Evolutionary conservation across 2,113 vertebrate species (phyloP), one percentile per base, ranked within the genome.

Genomic region (Vombatus ursinus): DNA sequence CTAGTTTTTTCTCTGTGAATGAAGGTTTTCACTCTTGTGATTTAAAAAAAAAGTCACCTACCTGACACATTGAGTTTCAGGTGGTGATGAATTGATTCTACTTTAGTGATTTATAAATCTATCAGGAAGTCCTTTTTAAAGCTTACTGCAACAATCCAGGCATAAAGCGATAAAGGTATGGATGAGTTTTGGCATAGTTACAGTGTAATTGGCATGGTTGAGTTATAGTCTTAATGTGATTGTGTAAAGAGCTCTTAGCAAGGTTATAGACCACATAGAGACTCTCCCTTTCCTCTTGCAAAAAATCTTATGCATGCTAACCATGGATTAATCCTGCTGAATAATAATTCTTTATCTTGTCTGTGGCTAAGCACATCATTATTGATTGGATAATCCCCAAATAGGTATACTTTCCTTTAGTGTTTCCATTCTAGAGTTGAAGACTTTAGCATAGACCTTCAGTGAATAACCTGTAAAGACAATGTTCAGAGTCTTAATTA

Each of bases 151-250:
- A 19, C 51, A 96, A 90, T 92, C 90, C 49, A 96, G 50, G 97
- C 23, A 92, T 92, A 9, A 96, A 19, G 49, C 96, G 1, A 92
- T 57, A 96, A 97, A 95, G 3, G 44, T n/a, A 93, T 54, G 26
- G 68, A 95, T 91, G 6, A 95, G 26, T 91, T 92, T 94, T 96
- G 91, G 48, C 0, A 96, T 92, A 94, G 52, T 95, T 95, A 94
- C 26, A 93, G 8, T 24, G 90, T 22, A 96, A 95, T 95, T 94
- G 24, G 0, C 37, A 94, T 53, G 96, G 90, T 12, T 95, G 52
- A 97, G 25, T 94, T 96, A 94, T 91, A 1, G 25, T 93, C 3
- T 94, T 93, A 52, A 94, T 94, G 9, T 96, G 61, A 95, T 95
- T 96, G 95, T 95, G 1, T 52, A 92, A 97, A 49, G 68, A 97